These are phyloP conservation scores for Hirtodrosophila confusa DNA, from an alignment of 2,888 invertebrate genomes.

Conservation along the genomic window DNA sequence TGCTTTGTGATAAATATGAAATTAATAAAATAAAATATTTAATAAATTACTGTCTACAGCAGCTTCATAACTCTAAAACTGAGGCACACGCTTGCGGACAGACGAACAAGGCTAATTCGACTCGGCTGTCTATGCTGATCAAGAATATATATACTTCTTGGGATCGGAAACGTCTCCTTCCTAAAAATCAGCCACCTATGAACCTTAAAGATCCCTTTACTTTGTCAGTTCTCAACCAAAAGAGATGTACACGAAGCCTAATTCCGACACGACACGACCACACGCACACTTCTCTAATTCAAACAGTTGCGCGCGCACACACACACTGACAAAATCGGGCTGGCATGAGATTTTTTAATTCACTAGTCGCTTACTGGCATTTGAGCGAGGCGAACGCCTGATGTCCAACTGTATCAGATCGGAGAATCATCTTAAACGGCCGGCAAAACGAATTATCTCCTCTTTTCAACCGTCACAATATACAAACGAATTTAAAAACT, in stretches of 20 bases:
- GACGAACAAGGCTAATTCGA: too few species aligned
- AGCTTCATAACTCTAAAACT: too few species aligned
- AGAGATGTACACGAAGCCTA: background rate
- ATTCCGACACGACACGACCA: constrained; percentile 18
- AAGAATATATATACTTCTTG: too few species aligned
- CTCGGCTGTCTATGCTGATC: too few species aligned
- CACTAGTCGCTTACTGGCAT: constrained; percentile 34
- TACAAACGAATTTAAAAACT: background rate
- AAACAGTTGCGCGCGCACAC: constrained; percentile 53
- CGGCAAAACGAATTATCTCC: constrained; percentile 24
- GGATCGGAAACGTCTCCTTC: too few species aligned
- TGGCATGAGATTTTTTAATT: constrained; percentile 46
- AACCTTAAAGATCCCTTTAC: too few species aligned
- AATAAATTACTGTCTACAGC: too few species aligned
- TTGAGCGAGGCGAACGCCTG: constrained; percentile 28
- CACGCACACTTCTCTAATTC: constrained; percentile 30
- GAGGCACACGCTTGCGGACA: too few species aligned
- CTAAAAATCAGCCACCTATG: too few species aligned
- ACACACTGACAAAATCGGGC: constrained; percentile 31
- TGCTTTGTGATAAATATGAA: too few species aligned
- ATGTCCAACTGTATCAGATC: constrained; percentile 21
- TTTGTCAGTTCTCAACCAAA: too few species aligned
- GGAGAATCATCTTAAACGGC: constrained; percentile 8
- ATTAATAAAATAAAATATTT: too few species aligned
- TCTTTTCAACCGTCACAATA: background rate